Evolutionary conservation across 1,140 invertebrate species (phyloP), one percentile per base, ranked within the genome.

Genomic region (Lepidostoma basale): DNA sequence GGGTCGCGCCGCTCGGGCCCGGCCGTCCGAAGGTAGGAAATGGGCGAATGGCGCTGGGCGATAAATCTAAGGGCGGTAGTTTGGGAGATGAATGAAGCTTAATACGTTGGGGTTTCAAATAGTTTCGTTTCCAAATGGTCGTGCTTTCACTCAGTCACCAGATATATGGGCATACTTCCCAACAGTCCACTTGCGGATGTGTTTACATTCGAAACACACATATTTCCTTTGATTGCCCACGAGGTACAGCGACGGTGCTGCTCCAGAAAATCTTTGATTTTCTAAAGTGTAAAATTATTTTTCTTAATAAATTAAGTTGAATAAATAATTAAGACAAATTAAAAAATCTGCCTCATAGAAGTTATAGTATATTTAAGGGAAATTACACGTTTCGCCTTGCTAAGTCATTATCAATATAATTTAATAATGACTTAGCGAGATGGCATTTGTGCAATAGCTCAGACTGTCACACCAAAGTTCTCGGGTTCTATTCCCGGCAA

Each of bases 71-170:
- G 39, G 69, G 69, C 63, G 56, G 69, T 62, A 70, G 45, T 70
- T 70, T 67, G 58, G 56, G 69, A 67, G 69, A 70, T 70, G 69
- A 70, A 70, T 70, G 69, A 70, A 70, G 69, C 54, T 70, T 63
- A 63, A 63, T 63, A 49, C 42, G 60, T n/a, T 26, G 28, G 25
- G 26, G 60, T 33, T 49, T 49, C 49, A 54, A 54, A 54, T 54
- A 54, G 49, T 54, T 54, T 54, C 49, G 49, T 26, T 54, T 54
- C 49, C 49, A 54, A 54, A 54, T 54, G 49, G 49, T 54, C 49
- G 25, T 54, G 25, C 49, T 54, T 54, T 54, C 49, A 54, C 49
- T 54, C 49, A 54, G 49, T 54, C 49, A 30, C 26, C 49, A 54
- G 49, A 54, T 54, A 54, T 54, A 54, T 54, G 49, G 49, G 25